These are phyloP conservation scores for Solenopsis fugax DNA, from an alignment of 1,140 invertebrate species.

Conservation along the genomic window DNA sequence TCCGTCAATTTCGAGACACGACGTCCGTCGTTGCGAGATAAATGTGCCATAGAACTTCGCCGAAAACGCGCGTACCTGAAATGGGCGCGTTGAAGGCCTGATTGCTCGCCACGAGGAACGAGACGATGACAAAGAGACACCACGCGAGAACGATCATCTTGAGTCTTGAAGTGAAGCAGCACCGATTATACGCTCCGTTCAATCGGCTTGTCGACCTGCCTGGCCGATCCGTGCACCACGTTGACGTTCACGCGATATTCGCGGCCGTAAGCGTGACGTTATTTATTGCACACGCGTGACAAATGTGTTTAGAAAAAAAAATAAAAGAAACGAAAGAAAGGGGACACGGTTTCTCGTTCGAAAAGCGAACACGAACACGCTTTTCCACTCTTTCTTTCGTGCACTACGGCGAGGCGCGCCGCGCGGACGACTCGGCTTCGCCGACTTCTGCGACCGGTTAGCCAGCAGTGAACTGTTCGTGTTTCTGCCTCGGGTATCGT, in stretches of 20 bases:
- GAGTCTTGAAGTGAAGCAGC: conserved; percentile 40
- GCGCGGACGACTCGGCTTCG: conserved; percentile 59
- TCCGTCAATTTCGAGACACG: neutral
- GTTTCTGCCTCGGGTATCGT: conserved; percentile 79
- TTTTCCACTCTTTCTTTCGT: neutral
- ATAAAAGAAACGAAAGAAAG: neutral
- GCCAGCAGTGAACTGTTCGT: conserved; percentile 81
- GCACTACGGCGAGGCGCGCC: conserved; percentile 25
- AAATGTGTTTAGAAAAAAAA: neutral
- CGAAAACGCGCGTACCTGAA: conserved; percentile 74
- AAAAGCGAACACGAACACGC: conserved; percentile 19
- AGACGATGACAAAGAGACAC: conserved; percentile 77
- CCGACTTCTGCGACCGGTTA: conserved; percentile 78
- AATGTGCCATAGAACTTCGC: neutral
- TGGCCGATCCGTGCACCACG: conserved; percentile 40
- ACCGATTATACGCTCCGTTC: conserved; percentile 4
- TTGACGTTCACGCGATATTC: conserved; percentile 30
- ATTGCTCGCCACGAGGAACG: conserved; percentile 74
- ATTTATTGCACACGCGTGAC: neutral
- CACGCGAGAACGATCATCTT: conserved; percentile 79
- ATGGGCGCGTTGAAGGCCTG: conserved; percentile 76
- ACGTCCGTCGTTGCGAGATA: neutral
- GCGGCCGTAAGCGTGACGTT: neutral
- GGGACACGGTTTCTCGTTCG: neutral
- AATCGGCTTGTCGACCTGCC: conserved; percentile 45